A percentile compares a stretch with the other conserved stretches of the same genome.
Evolutionary conservation across 1,140 invertebrate genomes (phyloP).

Genomic region (Drosophila miranda): DNA sequence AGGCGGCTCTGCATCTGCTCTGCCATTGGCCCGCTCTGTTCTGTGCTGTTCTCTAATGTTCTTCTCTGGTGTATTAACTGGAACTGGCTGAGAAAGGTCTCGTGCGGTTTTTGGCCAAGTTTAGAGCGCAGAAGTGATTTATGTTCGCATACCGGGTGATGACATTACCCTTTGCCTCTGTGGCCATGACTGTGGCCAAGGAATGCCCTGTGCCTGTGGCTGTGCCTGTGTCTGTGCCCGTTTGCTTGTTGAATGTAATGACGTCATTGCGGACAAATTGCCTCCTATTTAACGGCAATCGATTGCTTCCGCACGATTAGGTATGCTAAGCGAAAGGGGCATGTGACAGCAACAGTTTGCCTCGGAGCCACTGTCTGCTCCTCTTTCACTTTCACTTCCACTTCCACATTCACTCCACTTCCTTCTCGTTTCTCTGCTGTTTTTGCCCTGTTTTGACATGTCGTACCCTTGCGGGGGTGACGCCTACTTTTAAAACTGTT

Average conservation of each 20-base stretch:
- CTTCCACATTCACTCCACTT: too few relatives aligned
- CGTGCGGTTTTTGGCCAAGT: constrained; percentile 66
- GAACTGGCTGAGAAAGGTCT: constrained; percentile 36
- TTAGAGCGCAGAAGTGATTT: constrained; percentile 65
- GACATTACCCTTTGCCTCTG: constrained; percentile 29
- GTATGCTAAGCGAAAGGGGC: constrained; percentile 53
- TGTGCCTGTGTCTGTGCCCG: constrained; percentile 5
- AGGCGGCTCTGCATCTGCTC: constrained; percentile 11
- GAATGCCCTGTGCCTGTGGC: not conserved
- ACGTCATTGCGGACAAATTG: constrained; percentile 72
- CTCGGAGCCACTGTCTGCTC: constrained; percentile 1
- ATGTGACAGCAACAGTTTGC: constrained; percentile 62
- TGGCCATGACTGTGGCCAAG: constrained; percentile 14
- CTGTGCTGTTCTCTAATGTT: not conserved
- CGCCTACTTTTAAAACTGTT: constrained; percentile 75
- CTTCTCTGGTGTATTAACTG: not conserved
- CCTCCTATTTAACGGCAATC: constrained; percentile 67
- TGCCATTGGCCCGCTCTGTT: not conserved
- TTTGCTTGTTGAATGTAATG: constrained; percentile 63
- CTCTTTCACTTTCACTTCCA: constrained; percentile 5
- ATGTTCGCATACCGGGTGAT: constrained; percentile 35
- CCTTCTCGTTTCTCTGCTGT: constrained; percentile 1
- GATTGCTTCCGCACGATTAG: constrained; percentile 80
- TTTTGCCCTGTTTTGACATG: constrained; percentile 22
- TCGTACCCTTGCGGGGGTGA: constrained; percentile 39